A percentile compares a stretch with the other conserved stretches of the same genome.
Evolutionary conservation across 1,140 invertebrate species (phyloP).

Genomic region (Lamellibrachia luymesi): DNA sequence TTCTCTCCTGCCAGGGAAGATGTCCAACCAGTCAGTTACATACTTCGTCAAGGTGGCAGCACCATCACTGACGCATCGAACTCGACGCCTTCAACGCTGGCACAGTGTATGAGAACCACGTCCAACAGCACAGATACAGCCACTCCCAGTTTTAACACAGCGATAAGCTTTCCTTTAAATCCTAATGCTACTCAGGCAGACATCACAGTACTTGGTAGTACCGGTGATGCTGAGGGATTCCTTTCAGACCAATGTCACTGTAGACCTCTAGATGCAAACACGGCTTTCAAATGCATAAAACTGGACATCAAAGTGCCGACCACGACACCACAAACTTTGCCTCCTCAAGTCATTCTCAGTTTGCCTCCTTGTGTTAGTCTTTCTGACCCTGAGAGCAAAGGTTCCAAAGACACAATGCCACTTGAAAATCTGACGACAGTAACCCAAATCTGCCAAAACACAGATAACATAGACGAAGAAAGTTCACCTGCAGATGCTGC

Average conservation of each 20-base stretch:
- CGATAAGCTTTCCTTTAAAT: background rate
- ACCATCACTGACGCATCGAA: background rate
- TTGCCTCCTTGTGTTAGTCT: background rate
- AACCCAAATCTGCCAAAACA: background rate
- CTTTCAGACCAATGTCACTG: background rate
- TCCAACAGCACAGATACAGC: background rate
- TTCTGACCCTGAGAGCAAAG: background rate
- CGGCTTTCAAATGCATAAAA: background rate
- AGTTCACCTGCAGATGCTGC: background rate
- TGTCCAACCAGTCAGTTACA: background rate
- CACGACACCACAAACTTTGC: background rate
- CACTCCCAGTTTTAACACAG: background rate
- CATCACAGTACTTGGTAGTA: background rate
- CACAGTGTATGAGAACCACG: background rate
- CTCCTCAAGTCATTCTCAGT: background rate
- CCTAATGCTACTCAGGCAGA: background rate
- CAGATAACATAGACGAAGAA: background rate
- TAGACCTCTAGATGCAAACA: background rate
- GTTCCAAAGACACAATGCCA: background rate
- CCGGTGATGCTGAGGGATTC: background rate
- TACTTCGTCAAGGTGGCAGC: background rate
- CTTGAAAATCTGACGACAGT: background rate
- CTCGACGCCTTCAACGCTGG: background rate
- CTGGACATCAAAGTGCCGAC: background rate
- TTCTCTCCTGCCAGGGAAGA: background rate